phyloP scores from a whole-genome alignment of 2,888 invertebrate species.

The Callosobruchus maculatus region DNA sequence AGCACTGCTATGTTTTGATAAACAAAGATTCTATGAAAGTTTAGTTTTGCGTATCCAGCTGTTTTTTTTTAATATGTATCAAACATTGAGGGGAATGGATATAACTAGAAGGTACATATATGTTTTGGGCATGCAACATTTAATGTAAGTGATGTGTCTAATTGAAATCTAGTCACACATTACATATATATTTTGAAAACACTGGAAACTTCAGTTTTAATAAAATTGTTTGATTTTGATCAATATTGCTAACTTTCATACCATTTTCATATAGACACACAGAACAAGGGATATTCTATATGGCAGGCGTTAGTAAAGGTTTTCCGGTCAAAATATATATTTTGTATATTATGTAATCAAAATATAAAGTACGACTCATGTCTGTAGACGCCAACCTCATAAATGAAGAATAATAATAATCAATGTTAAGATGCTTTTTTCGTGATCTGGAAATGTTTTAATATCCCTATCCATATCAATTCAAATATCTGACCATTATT shows the following conservation, averaged over 20 bases:
- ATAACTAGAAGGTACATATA: too few relatives aligned
- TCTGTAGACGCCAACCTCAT: neutral
- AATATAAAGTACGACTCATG: neutral
- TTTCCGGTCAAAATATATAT: slow-evolving; percentile 34
- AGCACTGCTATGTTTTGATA: too few relatives aligned
- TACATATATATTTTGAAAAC: neutral
- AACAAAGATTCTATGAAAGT: too few relatives aligned
- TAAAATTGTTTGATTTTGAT: too few relatives aligned
- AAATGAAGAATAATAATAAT: too few relatives aligned
- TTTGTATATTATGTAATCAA: slow-evolving; percentile 10
- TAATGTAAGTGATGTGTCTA: too few relatives aligned
- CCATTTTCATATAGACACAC: slow-evolving; percentile 23
- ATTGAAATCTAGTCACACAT: too few relatives aligned
- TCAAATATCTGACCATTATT: neutral
- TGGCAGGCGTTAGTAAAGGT: slow-evolving; percentile 33
- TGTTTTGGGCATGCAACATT: too few relatives aligned
- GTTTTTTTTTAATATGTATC: too few relatives aligned
- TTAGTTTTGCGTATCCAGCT: too few relatives aligned
- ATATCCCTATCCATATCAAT: neutral
- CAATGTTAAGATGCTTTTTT: neutral
- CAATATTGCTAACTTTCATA: neutral
- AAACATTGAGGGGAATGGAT: too few relatives aligned
- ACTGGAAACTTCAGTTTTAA: too few relatives aligned
- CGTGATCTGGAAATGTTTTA: neutral
- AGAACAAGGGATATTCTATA: slow-evolving; percentile 32